Evolutionary conservation across 1,140 invertebrate species (phyloP).

Genomic region (Gryon sp.): DNA sequence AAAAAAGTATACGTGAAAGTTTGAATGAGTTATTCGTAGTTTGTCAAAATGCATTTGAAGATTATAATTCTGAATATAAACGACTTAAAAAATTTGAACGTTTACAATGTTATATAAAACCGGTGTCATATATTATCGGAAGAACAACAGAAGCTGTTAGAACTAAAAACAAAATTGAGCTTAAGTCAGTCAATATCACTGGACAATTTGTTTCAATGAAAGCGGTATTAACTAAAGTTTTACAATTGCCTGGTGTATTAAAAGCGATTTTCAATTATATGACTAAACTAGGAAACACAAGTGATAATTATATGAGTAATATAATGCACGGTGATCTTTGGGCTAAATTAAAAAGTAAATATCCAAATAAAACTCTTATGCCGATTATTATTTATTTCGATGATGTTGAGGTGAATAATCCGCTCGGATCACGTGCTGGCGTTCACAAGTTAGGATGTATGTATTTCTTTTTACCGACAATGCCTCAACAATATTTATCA

Average conservation of each 20-base stretch:
- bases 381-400: slow-evolving; percentile 66
- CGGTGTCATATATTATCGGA: slow-evolving; percentile 8
- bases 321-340: slow-evolving; percentile 65
- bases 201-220: slow-evolving; percentile 29
- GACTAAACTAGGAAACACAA: slow-evolving; percentile 21
- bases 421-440: slow-evolving; percentile 60
- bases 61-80: slow-evolving; percentile 15
- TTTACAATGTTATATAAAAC: neutral
- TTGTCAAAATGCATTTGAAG: slow-evolving; percentile 9
- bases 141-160: neutral
- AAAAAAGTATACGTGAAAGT: too few species aligned
- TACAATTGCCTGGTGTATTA: slow-evolving; percentile 22
- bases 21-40: too few species aligned
- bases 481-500: slow-evolving; percentile 61
- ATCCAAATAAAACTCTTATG: slow-evolving; percentile 41
- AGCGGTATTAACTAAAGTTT: slow-evolving; percentile 5
- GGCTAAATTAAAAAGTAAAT: slow-evolving; percentile 28
- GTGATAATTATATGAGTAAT: slow-evolving; percentile 46
- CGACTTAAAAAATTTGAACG: neutral
- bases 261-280: slow-evolving; percentile 17
- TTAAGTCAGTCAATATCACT: neutral
- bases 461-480: slow-evolving; percentile 63
- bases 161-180: neutral
- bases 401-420: slow-evolving; percentile 57
- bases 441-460: slow-evolving; percentile 66